Percentiles rank a stretch among this genome's conserved stretches.
These are phyloP conservation scores for Neodontobutis hainanensis DNA, from an alignment of 2,113 vertebrate species.

Conservation along the genomic window DNA sequence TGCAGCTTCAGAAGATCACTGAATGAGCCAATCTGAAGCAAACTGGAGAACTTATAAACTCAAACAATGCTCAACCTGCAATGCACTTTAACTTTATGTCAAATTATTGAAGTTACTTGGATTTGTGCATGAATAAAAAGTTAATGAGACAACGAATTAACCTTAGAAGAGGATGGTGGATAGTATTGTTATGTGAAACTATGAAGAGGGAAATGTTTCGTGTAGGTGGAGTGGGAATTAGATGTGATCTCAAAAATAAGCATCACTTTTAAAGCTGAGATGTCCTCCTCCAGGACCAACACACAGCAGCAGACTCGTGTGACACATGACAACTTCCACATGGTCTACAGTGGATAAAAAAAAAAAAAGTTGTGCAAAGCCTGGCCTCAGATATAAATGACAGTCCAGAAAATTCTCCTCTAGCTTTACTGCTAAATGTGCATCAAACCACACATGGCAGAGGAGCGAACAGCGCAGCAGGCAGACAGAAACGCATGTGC, in stretches of 20 bases:
- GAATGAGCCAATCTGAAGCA: no score
- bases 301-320: slow-evolving; percentile 1
- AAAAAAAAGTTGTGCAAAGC: slow-evolving; percentile 21
- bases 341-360: slow-evolving; percentile 27
- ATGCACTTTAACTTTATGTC: no score
- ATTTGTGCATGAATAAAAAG: no score
- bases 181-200: slow-evolving; percentile 4
- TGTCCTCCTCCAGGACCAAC: background rate
- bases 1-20: no score
- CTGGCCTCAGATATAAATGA: slow-evolving; percentile 23
- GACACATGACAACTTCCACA: background rate
- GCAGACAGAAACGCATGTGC: background rate
- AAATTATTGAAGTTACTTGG: no score
- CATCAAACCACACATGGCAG: slow-evolving; percentile 24
- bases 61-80: no score
- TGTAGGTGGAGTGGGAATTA: background rate
- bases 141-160: no score
- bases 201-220: slow-evolving; percentile 8
- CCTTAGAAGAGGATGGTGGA: background rate
- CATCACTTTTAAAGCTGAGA: background rate
- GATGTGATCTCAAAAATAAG: slow-evolving; percentile 1
- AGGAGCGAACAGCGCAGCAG: slow-evolving; percentile 21
- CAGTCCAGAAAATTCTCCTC: background rate
- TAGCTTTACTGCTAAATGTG: slow-evolving; percentile 38
- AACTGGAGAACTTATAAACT: no score